Conservation (phyloP, 2,113 vertebrate genomes). For the Otis tarda region DNA sequence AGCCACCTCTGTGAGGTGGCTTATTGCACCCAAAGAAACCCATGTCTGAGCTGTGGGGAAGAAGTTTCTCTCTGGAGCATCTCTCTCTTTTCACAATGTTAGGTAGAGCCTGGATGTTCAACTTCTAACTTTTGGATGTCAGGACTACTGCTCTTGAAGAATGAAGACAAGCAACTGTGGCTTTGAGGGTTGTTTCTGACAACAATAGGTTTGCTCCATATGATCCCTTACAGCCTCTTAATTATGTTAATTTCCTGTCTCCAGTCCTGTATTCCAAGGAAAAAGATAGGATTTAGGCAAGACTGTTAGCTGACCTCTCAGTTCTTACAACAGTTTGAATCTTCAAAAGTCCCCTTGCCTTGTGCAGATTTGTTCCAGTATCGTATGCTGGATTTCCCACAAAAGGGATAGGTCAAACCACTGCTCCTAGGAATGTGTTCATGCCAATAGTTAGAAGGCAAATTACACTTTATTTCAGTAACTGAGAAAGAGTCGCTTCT, state of each 20-base stretch:
- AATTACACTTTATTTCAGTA: not conserved
- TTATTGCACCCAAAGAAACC: not conserved
- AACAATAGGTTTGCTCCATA: not conserved
- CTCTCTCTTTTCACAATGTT: rapidly evolving
- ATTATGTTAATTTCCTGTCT: not conserved
- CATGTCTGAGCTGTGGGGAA: not conserved
- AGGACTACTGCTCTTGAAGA: not conserved
- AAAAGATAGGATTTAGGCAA: not conserved
- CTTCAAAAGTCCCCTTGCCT: not conserved
- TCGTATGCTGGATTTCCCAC: not conserved
- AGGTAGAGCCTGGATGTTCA: not conserved
- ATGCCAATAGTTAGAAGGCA: not conserved
- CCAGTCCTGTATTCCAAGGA: not conserved
- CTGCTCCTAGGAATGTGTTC: not conserved
- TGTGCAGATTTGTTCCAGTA: not conserved
- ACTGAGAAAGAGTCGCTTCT: not conserved
- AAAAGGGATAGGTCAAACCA: not conserved
- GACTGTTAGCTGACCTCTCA: not conserved
- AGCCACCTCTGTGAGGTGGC: rapidly evolving
- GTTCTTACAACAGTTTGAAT: not conserved
- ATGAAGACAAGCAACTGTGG: not conserved
- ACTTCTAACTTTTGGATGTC: not conserved
- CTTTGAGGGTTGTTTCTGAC: not conserved
- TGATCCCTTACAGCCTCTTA: not conserved
- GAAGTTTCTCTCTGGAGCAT: not conserved